Conservation (phyloP, 1,140 invertebrate genomes). For the Chironomus tepperi region DNA sequence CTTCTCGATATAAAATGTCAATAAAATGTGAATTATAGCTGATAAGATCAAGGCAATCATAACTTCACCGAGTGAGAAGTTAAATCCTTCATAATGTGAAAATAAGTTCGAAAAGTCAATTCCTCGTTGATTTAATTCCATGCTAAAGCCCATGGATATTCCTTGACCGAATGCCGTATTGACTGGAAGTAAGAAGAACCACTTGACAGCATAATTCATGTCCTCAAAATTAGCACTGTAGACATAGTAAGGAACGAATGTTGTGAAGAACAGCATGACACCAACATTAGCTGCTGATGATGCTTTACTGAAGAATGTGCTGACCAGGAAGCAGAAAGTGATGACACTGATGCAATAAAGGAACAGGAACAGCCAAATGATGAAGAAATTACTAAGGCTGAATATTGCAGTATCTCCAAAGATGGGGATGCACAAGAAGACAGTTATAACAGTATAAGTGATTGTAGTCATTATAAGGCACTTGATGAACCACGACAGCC, state of each 20-base stretch:
- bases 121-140: constrained; percentile 43
- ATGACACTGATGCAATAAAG: constrained; percentile 45
- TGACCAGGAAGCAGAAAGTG: constrained; percentile 54
- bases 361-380: constrained; percentile 45
- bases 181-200: constrained; percentile 28
- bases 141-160: constrained; percentile 50
- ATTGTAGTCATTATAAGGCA: constrained; percentile 61
- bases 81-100: constrained; percentile 57
- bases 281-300: constrained; percentile 40
- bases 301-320: constrained; percentile 52
- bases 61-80: constrained; percentile 54
- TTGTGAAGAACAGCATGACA: neutral
- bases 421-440: constrained; percentile 44
- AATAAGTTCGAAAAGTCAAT: constrained; percentile 62
- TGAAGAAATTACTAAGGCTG: constrained; percentile 34
- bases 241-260: neutral
- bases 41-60: constrained; percentile 58
- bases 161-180: constrained; percentile 72
- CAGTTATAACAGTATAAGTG: constrained; percentile 47
- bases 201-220: neutral
- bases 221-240: neutral
- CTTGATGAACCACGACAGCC: constrained; percentile 75
- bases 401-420: constrained; percentile 32
- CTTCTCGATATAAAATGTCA: constrained; percentile 65
- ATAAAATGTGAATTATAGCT: constrained; percentile 51